A percentile compares a stretch with the other conserved stretches of the same genome.
Conservation (phyloP, 2,888 invertebrate species). For the Macropis europaea region DNA sequence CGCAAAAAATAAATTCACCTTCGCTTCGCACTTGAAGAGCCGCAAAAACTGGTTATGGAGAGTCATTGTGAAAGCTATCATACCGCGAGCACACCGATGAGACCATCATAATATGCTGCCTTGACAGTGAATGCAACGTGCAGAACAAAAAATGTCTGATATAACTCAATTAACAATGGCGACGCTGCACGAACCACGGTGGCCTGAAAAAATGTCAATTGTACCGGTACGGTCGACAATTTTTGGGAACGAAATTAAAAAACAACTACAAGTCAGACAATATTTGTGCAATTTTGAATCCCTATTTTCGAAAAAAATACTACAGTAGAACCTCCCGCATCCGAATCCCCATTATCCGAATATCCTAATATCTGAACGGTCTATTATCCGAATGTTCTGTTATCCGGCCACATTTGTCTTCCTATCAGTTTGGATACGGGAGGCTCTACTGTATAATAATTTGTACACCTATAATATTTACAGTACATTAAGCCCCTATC, state of each 20-base stretch:
- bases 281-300: too few relatives aligned
- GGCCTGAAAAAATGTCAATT: background rate
- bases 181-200: background rate
- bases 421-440: too few relatives aligned
- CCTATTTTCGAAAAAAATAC: too few relatives aligned
- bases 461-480: too few relatives aligned
- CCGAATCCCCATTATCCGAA: too few relatives aligned
- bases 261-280: too few relatives aligned
- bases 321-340: too few relatives aligned
- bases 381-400: too few relatives aligned
- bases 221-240: background rate
- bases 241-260: background rate
- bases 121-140: background rate
- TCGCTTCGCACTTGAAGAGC: constrained; percentile 7
- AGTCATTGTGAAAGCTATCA: constrained; percentile 36
- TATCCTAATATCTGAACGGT: too few relatives aligned
- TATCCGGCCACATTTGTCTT: too few relatives aligned
- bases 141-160: background rate
- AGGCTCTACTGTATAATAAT: too few relatives aligned
- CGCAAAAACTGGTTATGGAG: constrained; percentile 40
- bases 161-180: constrained; percentile 24
- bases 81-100: constrained; percentile 13
- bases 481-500: too few relatives aligned
- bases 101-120: constrained; percentile 10
- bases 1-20: constrained; percentile 8